Conservation (phyloP, 2,888 invertebrate species). For the Thymelicus acteon region DNA sequence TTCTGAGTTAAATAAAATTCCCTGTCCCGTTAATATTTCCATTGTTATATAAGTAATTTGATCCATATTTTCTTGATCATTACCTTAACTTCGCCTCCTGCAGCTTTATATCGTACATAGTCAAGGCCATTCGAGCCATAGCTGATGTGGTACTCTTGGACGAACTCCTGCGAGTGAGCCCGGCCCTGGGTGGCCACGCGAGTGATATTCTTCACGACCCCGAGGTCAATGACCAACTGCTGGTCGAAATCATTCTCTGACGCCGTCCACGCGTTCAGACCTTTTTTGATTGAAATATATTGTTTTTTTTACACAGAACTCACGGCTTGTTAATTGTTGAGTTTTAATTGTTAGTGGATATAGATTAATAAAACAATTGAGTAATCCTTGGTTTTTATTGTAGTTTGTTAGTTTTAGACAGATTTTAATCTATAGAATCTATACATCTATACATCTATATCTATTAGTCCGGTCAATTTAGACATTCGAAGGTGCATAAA, state of each 20-base stretch:
- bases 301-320: conserved; percentile 21
- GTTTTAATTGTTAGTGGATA: conserved; percentile 35
- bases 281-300: conserved; percentile 71
- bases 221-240: conserved; percentile 95
- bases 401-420: neutral
- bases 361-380: conserved; percentile 6
- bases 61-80: conserved; percentile 48
- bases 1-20: neutral
- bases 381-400: neutral
- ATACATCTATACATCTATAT: no score
- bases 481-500: no score
- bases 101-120: conserved; percentile 94
- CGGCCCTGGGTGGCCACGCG: conserved; percentile 95
- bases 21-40: conserved; percentile 20
- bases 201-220: conserved; percentile 94
- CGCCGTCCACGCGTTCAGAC: conserved; percentile 96
- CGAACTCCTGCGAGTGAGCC: conserved; percentile 94
- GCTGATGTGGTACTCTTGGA: conserved; percentile 96
- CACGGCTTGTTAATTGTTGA: conserved; percentile 3
- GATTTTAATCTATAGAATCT: no score
- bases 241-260: conserved; percentile 96
- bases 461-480: no score
- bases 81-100: conserved; percentile 96
- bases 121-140: conserved; percentile 96
- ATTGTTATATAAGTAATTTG: conserved; percentile 5